Conservation (phyloP, 1,140 invertebrate genomes). For the Macrostomum lignano region DNA sequence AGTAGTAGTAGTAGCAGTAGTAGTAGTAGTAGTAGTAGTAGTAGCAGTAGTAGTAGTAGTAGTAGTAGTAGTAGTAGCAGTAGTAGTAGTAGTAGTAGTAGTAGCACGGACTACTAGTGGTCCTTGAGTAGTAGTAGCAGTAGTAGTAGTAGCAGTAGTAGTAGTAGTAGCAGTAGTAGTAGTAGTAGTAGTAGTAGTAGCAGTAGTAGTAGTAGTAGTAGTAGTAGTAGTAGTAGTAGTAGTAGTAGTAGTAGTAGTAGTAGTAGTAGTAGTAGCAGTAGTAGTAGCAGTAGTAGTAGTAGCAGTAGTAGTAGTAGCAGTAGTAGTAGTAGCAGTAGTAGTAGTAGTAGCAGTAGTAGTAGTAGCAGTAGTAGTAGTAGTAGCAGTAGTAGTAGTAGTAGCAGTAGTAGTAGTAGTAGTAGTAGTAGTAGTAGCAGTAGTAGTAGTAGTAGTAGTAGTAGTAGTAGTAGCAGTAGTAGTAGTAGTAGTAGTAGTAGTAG, state of each 20-base stretch:
- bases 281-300: neutral
- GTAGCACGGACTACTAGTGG: too few species aligned
- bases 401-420: constrained; percentile 3
- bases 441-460: constrained; percentile 6
- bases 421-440: constrained; percentile 4
- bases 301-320: constrained; percentile 4
- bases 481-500: constrained; percentile 2
- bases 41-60: neutral
- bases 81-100: neutral
- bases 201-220: neutral
- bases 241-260: neutral
- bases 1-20: neutral
- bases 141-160: neutral
- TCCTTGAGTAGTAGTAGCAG: neutral
- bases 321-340: constrained; percentile 6
- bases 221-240: neutral
- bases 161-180: neutral
- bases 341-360: constrained; percentile 6
- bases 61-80: neutral
- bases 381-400: constrained; percentile 6
- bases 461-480: constrained; percentile 2
- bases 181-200: neutral
- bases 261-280: neutral
- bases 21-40: neutral
- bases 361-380: constrained; percentile 5